A percentile compares a stretch with the other conserved stretches of the same genome.
These are phyloP conservation scores for Microtus richardsoni DNA, from an alignment of 2,113 vertebrate genomes.

Conservation along the genomic window DNA sequence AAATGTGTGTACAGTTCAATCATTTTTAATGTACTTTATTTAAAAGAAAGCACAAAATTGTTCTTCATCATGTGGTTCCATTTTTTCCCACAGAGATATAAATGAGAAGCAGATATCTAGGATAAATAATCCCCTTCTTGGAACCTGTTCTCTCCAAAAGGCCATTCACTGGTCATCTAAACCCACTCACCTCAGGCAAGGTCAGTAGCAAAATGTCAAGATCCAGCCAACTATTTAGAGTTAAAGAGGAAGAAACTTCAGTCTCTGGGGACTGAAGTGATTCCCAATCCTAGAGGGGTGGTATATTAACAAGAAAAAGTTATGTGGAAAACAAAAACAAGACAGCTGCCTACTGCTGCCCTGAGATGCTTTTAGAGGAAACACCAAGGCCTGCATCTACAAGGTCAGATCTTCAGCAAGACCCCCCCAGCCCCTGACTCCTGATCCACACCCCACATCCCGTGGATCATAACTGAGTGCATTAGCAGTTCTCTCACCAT, in stretches of 20 bases:
- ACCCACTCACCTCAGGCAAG: not conserved
- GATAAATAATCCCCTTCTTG: not conserved
- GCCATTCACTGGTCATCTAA: not conserved
- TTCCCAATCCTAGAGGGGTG: not conserved
- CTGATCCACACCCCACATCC: not conserved
- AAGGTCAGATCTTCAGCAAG: not conserved
- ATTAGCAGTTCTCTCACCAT: not conserved
- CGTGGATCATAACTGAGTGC: not conserved
- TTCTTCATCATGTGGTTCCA: not conserved
- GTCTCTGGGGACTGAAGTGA: not conserved
- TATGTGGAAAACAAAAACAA: not conserved
- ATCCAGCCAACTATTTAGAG: not conserved
- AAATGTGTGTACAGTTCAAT: not conserved
- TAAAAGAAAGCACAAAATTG: not conserved
- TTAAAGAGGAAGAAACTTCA: not conserved
- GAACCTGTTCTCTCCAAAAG: constrained; percentile 1
- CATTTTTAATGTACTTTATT: constrained; percentile 44
- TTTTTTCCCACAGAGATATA: not conserved
- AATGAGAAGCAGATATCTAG: not conserved
- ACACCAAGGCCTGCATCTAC: not conserved
- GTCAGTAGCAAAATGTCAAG: not conserved
- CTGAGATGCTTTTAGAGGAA: not conserved
- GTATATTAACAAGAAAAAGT: not conserved
- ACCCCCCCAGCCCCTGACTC: not conserved
- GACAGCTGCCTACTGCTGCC: too few relatives aligned